Percentiles rank a stretch among this genome's conserved stretches.
These are phyloP conservation scores for Tetramorium alpestre DNA, from an alignment of 1,140 invertebrate genomes.

Conservation along the genomic window DNA sequence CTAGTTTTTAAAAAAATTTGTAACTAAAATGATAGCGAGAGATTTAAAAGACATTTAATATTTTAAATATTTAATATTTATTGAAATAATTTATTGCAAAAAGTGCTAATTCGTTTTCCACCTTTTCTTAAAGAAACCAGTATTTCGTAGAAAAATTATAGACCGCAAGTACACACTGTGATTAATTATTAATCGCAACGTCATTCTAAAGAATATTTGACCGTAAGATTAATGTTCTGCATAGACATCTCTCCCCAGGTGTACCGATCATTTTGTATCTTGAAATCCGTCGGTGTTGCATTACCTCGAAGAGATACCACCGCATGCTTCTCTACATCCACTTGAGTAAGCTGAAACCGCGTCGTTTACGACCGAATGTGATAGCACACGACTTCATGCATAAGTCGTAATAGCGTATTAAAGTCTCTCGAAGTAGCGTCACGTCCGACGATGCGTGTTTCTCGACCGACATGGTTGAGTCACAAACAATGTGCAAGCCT, in stretches of 20 bases:
- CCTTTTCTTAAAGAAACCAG: background rate
- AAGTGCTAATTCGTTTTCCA: background rate
- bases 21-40: background rate
- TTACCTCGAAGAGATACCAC: background rate
- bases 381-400: conserved; percentile 27
- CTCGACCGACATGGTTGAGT: conserved; percentile 5
- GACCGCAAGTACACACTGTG: background rate
- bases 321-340: background rate
- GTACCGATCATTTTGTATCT: background rate
- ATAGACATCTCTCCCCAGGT: background rate
- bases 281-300: background rate
- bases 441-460: conserved; percentile 32
- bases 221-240: background rate
- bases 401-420: conserved; percentile 23
- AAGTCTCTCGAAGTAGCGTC: conserved; percentile 23
- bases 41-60: background rate
- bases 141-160: background rate
- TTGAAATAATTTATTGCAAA: background rate
- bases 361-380: conserved; percentile 27
- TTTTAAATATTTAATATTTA: background rate
- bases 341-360: conserved; percentile 4
- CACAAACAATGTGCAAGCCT: background rate
- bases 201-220: background rate
- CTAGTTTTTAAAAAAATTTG: background rate
- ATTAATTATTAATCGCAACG: background rate